phyloP scores from a whole-genome alignment of 2,113 vertebrate genomes.

The Nyctibius bracteatus region DNA sequence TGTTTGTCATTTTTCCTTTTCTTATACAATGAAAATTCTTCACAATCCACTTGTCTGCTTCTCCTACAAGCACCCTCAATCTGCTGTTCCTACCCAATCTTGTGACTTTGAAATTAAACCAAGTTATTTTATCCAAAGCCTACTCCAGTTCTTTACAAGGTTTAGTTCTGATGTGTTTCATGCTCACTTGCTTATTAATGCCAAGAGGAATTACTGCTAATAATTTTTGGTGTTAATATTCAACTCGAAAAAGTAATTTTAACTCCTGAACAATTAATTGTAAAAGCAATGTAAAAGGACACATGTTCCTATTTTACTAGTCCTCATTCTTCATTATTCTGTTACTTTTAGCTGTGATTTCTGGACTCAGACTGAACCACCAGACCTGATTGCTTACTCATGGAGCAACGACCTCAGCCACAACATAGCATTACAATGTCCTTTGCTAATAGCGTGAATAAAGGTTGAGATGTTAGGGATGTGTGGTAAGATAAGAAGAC shows the following conservation, averaged over 20 bases:
- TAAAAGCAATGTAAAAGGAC: background rate
- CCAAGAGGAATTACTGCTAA: background rate
- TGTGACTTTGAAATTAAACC: background rate
- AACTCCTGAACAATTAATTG: background rate
- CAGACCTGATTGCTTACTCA: background rate
- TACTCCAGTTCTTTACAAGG: background rate
- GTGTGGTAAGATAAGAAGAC: background rate
- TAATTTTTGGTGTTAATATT: background rate
- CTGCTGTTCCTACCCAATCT: background rate
- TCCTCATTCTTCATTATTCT: background rate
- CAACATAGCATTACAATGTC: background rate
- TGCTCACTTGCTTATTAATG: background rate
- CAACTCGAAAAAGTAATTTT: background rate
- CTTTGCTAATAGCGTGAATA: background rate
- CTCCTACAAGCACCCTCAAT: background rate
- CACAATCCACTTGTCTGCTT: background rate
- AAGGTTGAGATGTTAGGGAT: background rate
- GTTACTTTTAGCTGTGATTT: background rate
- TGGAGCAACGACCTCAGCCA: background rate
- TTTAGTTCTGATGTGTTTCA: background rate
- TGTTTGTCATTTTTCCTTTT: background rate
- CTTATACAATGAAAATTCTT: background rate
- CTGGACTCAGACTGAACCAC: background rate
- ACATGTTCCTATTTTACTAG: background rate
- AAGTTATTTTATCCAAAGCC: background rate